A percentile compares a stretch with the other conserved stretches of the same genome.
phyloP scores from a whole-genome alignment of 1,140 invertebrate species.

The Plodia interpunctella region DNA sequence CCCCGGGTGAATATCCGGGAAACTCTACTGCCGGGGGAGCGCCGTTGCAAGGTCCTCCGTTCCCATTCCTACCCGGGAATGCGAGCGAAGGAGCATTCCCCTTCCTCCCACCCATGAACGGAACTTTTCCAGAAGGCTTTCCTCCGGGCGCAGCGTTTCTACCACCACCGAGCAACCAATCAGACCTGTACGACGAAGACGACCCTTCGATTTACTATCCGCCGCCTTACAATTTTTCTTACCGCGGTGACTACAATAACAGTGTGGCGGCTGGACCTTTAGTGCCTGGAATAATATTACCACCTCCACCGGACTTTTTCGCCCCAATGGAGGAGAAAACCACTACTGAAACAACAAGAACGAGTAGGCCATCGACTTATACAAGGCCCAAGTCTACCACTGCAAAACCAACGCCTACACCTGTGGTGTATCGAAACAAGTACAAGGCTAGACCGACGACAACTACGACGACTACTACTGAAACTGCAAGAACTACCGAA shows the following conservation, averaged over 20 bases:
- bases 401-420: constrained; percentile 41
- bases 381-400: constrained; percentile 57
- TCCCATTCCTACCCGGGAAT: constrained; percentile 78
- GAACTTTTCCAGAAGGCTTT: constrained; percentile 76
- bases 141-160: constrained; percentile 84
- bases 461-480: constrained; percentile 32
- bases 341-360: constrained; percentile 57
- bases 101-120: constrained; percentile 77
- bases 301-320: constrained; percentile 92
- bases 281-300: constrained; percentile 91
- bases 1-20: constrained; percentile 76
- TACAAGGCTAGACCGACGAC: constrained; percentile 65
- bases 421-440: constrained; percentile 57
- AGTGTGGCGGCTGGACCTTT: constrained; percentile 88
- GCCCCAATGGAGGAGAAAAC: constrained; percentile 78
- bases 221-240: constrained; percentile 91
- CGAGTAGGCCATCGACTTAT: constrained; percentile 50
- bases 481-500: constrained; percentile 61
- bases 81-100: constrained; percentile 77
- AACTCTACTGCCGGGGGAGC: constrained; percentile 80
- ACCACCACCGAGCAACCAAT: constrained; percentile 83
- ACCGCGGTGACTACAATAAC: constrained; percentile 86
- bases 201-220: constrained; percentile 94
- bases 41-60: constrained; percentile 79
- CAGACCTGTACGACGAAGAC: constrained; percentile 88